phyloP scores from a whole-genome alignment of 2,797 vertebrate genomes.

The Chiroxiphia lanceolata region DNA sequence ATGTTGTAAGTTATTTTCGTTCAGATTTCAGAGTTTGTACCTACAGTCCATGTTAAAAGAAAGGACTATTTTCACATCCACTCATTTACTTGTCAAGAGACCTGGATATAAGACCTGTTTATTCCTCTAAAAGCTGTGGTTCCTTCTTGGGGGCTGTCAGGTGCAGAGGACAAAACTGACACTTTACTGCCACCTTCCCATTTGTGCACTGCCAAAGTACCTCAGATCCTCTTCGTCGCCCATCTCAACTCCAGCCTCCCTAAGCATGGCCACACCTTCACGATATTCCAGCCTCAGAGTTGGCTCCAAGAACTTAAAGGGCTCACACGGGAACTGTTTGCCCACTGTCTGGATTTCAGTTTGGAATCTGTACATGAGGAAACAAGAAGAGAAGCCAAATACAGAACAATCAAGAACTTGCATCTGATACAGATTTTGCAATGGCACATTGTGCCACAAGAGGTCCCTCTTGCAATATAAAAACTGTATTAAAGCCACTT shows the following conservation, averaged over 20 bases:
- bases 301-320: constrained; percentile 98
- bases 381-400: not conserved
- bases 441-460: constrained; percentile 64
- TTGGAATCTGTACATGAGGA: constrained; percentile 83
- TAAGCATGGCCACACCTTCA: constrained; percentile 93
- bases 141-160: not conserved
- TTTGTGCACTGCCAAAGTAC: constrained; percentile 64
- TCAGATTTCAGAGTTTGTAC: not conserved
- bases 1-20: not conserved
- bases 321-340: constrained; percentile 94
- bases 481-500: not conserved
- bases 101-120: not conserved
- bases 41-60: rapidly evolving
- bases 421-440: not conserved
- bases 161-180: not conserved
- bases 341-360: constrained; percentile 94
- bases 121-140: not conserved
- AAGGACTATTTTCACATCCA: not conserved
- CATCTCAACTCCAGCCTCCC: constrained; percentile 94
- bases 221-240: constrained; percentile 97
- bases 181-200: not conserved
- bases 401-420: not conserved
- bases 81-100: not conserved
- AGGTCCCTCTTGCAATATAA: constrained; percentile 61
- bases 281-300: constrained; percentile 92